These are phyloP conservation scores for Notamacropus eugenii DNA, from an alignment of 2,797 vertebrate species.

Conservation along the genomic window DNA sequence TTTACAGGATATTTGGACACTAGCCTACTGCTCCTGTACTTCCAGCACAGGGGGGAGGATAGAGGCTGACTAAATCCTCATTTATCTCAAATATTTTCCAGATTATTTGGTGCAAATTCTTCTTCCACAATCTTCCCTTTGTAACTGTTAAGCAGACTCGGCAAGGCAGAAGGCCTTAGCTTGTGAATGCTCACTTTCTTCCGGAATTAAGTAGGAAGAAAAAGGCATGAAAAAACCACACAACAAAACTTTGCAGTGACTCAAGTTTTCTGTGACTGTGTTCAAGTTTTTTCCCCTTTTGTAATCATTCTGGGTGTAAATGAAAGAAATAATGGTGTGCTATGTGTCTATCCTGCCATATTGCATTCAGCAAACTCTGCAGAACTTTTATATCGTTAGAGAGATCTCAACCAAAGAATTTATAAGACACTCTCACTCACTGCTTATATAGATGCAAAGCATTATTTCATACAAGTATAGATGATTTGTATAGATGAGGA, in stretches of 20 bases:
- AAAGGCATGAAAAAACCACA: constrained; percentile 81
- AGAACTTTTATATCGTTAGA: constrained; percentile 19
- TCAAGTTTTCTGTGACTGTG: constrained; percentile 81
- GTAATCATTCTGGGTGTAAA: constrained; percentile 40
- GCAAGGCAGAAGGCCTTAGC: constrained; percentile 81
- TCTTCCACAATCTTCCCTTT: constrained; percentile 88
- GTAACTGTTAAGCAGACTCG: constrained; percentile 81
- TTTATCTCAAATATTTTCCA: constrained; percentile 91
- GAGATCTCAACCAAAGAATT: neutral
- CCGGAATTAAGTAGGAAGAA: constrained; percentile 85
- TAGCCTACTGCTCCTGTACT: constrained; percentile 64
- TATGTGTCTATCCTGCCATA: constrained; percentile 24
- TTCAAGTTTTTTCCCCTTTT: constrained; percentile 54
- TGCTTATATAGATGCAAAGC: constrained; percentile 28
- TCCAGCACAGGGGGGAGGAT: constrained; percentile 59
- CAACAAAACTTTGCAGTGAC: constrained; percentile 83
- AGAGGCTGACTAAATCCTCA: constrained; percentile 76
- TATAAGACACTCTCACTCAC: constrained; percentile 21
- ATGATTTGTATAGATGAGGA: neutral
- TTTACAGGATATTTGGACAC: constrained; percentile 49
- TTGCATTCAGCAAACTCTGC: constrained; percentile 35
- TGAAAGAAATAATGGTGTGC: constrained; percentile 41
- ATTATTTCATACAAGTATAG: constrained; percentile 12
- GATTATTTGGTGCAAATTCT: constrained; percentile 85
- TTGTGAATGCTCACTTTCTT: constrained; percentile 92